These are phyloP conservation scores for Cephus pygmeus DNA, from an alignment of 2,888 invertebrate genomes.

Conservation along the genomic window DNA sequence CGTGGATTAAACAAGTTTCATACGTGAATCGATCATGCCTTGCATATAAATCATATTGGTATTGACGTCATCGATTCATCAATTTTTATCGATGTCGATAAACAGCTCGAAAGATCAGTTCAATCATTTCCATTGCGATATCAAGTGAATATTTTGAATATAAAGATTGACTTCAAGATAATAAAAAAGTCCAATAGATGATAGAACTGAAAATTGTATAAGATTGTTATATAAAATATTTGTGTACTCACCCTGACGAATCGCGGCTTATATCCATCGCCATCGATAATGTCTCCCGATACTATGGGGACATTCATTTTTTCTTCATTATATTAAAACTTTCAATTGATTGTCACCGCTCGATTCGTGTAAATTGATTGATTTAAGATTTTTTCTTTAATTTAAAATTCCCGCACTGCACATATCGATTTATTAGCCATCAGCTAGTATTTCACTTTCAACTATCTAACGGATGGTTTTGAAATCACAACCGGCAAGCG, in stretches of 20 bases:
- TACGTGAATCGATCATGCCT: background rate
- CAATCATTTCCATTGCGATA: background rate
- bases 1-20: background rate
- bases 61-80: background rate
- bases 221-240: constrained; percentile 6
- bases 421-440: background rate
- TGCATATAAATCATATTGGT: background rate
- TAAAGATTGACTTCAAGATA: background rate
- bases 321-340: constrained; percentile 24
- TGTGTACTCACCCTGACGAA: constrained; percentile 58
- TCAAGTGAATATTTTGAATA: background rate
- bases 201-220: background rate
- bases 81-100: background rate
- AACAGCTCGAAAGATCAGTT: background rate
- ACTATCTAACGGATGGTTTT: background rate
- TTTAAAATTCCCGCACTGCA: constrained; percentile 3
- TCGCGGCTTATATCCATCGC: constrained; percentile 58
- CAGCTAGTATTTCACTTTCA: background rate
- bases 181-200: background rate
- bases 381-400: constrained; percentile 5
- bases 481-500: background rate
- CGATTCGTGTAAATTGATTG: background rate
- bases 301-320: constrained; percentile 63
- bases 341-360: background rate
- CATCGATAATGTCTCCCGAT: constrained; percentile 60